Conservation (phyloP, 2,797 vertebrate species). For the Anabacerthia variegaticeps region DNA sequence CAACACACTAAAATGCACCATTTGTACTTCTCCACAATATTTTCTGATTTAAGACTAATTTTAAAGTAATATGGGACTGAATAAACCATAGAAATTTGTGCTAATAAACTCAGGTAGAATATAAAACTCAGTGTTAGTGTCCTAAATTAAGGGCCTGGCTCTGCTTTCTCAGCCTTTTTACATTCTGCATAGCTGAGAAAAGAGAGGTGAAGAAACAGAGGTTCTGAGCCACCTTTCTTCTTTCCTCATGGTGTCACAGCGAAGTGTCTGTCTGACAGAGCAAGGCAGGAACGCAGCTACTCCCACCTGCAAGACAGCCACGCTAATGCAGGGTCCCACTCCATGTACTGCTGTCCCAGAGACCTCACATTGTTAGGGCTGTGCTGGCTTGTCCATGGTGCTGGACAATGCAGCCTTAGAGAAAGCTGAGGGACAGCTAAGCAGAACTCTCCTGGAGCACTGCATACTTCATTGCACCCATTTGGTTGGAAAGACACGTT, state of each 20-base stretch:
- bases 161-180: background rate
- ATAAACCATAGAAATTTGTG: constrained; percentile 28
- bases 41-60: constrained; percentile 57
- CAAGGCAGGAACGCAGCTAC: background rate
- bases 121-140: background rate
- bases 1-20: constrained; percentile 28
- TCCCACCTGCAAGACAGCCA: background rate
- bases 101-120: constrained; percentile 30
- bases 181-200: background rate
- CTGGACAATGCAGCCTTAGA: background rate
- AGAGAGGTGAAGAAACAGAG: background rate
- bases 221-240: background rate
- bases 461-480: rapidly evolving
- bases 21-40: constrained; percentile 25
- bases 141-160: constrained; percentile 2
- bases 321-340: background rate
- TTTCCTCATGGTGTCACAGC: background rate
- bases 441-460: background rate
- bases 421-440: background rate
- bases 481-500: background rate
- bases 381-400: background rate
- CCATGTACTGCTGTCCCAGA: background rate
- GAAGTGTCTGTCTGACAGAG: background rate
- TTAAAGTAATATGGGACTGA: constrained; percentile 22
- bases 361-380: background rate